A percentile compares a stretch with the other conserved stretches of the same genome.
Evolutionary conservation across 1,140 invertebrate genomes (phyloP).

Genomic region (Harpegnathos saltator): DNA sequence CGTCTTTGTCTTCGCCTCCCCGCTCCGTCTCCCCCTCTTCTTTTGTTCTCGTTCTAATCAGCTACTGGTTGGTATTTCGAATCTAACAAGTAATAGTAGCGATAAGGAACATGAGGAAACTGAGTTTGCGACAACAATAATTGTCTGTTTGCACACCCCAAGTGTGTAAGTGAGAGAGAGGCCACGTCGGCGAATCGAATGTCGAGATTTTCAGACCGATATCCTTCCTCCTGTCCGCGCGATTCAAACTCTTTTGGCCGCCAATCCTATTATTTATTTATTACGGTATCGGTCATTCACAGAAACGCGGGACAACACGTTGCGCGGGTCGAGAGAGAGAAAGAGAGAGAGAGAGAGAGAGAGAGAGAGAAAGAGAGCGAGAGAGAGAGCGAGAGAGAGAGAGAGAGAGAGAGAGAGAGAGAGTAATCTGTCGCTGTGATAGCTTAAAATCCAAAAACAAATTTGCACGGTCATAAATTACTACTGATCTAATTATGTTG

Average conservation of each 20-base stretch:
- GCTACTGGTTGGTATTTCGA: constrained; percentile 65
- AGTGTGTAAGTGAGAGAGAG: neutral
- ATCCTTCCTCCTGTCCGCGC: neutral
- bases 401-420: too few relatives aligned
- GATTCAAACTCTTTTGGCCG: constrained; percentile 18
- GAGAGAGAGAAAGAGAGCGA: too few relatives aligned
- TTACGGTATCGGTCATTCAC: too few relatives aligned
- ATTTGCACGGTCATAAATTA: too few relatives aligned
- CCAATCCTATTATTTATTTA: neutral
- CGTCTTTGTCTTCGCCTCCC: constrained; percentile 44
- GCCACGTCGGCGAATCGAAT: neutral
- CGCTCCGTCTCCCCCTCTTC: neutral
- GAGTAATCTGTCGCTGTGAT: too few relatives aligned
- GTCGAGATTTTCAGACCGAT: neutral
- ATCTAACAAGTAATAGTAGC: constrained; percentile 62
- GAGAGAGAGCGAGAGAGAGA: too few relatives aligned
- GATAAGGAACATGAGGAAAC: constrained; percentile 75
- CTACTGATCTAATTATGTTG: too few relatives aligned
- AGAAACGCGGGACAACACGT: too few relatives aligned
- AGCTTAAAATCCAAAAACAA: too few relatives aligned
- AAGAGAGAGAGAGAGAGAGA: too few relatives aligned
- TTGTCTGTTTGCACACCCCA: constrained; percentile 2
- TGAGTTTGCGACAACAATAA: constrained; percentile 84
- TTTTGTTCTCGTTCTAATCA: constrained; percentile 65
- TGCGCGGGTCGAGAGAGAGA: too few relatives aligned